Percentiles rank a stretch among this genome's conserved stretches.
phyloP scores from a whole-genome alignment of 2,797 vertebrate species.

The Chaetodon trifasciatus region DNA sequence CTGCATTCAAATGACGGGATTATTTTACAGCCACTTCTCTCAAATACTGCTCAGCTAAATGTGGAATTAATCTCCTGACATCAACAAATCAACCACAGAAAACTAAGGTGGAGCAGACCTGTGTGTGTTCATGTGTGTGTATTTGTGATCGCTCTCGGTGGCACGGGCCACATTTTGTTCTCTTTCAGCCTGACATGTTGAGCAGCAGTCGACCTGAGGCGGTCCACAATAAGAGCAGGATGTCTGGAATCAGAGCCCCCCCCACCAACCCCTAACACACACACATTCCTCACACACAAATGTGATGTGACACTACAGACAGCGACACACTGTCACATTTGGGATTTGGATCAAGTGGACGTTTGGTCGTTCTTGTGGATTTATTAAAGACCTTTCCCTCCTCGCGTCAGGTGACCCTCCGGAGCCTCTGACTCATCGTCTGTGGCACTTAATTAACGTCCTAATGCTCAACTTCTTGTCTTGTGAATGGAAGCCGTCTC shows the following conservation, averaged over 20 bases:
- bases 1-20: not conserved
- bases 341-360: slow-evolving; percentile 34
- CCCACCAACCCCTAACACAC: not conserved
- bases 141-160: slow-evolving; percentile 36
- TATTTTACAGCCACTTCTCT: not conserved
- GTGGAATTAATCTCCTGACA: not conserved
- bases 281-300: slow-evolving; percentile 55
- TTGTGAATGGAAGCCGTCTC: slow-evolving; percentile 65
- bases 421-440: slow-evolving; percentile 23
- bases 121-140: not conserved
- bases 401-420: slow-evolving; percentile 21
- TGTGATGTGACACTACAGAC: slow-evolving; percentile 65
- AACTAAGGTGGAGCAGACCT: not conserved
- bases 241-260: slow-evolving; percentile 57
- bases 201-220: slow-evolving; percentile 62
- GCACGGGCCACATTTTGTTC: slow-evolving; percentile 65
- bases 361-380: slow-evolving; percentile 15
- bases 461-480: slow-evolving; percentile 56
- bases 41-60: not conserved
- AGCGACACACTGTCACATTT: slow-evolving; percentile 28
- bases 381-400: slow-evolving; percentile 6
- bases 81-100: not conserved
- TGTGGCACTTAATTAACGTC: slow-evolving; percentile 44
- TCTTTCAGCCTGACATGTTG: slow-evolving; percentile 66
- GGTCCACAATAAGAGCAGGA: slow-evolving; percentile 72